phyloP scores from a whole-genome alignment of 2,888 invertebrate genomes.

The Chaetogeoica ovagalla region DNA sequence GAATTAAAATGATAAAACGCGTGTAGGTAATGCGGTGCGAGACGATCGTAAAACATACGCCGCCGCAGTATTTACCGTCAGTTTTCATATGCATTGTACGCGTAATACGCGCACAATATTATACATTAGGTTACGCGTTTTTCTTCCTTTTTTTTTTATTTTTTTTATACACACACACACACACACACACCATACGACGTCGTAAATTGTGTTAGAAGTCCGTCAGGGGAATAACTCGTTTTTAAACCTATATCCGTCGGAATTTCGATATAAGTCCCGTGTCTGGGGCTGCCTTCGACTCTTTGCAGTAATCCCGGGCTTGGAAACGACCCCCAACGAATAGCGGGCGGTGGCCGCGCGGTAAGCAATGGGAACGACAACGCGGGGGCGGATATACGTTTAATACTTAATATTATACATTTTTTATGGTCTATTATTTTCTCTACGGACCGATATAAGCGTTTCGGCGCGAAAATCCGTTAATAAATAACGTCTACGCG shows the following conservation, averaged over 20 bases:
- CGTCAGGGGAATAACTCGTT: constrained; percentile 41
- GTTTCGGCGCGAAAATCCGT: constrained; percentile 41
- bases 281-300: constrained; percentile 2
- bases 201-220: constrained; percentile 46
- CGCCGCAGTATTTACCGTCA: constrained; percentile 8
- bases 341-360: background rate
- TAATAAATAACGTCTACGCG: constrained; percentile 35
- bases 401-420: constrained; percentile 45
- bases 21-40: background rate
- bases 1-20: constrained; percentile 26
- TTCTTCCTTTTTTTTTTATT: too few relatives aligned
- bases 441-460: constrained; percentile 45
- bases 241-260: constrained; percentile 37
- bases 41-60: background rate
- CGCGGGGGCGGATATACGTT: constrained; percentile 18
- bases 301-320: background rate
- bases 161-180: background rate
- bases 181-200: background rate
- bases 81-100: too few relatives aligned
- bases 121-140: background rate
- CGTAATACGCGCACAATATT: background rate
- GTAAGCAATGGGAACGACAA: background rate
- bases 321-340: too few relatives aligned
- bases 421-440: constrained; percentile 50
- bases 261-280: constrained; percentile 28